These are phyloP conservation scores for Caiman crocodilus DNA, from an alignment of 2,797 vertebrate genomes.

Conservation along the genomic window DNA sequence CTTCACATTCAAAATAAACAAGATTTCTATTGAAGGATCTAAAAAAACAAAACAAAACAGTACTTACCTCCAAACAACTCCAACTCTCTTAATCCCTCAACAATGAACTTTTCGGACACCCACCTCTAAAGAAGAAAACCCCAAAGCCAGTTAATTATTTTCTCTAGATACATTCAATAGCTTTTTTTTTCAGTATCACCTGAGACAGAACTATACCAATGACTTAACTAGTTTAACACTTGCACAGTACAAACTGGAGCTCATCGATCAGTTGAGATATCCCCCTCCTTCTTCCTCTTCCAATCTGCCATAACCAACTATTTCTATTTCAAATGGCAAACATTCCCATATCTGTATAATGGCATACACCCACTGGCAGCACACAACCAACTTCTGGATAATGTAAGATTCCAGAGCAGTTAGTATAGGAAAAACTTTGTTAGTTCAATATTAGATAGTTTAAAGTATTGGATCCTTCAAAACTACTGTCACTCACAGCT, in stretches of 20 bases:
- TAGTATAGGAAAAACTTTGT: too few species aligned
- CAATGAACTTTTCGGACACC: slow-evolving; percentile 98
- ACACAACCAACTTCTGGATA: too few species aligned
- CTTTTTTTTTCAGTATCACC: slow-evolving; percentile 4
- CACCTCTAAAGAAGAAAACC: slow-evolving; percentile 88
- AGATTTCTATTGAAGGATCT: background rate
- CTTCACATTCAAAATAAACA: background rate
- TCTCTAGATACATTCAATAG: slow-evolving; percentile 14
- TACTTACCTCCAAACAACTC: slow-evolving; percentile 97
- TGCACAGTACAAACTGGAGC: too few species aligned
- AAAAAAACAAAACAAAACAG: background rate
- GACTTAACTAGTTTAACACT: accelerated
- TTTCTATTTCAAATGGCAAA: too few species aligned
- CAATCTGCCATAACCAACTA: too few species aligned
- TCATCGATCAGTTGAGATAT: background rate
- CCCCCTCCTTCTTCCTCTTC: too few species aligned
- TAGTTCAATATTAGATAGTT: too few species aligned
- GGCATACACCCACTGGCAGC: background rate
- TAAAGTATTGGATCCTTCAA: too few species aligned
- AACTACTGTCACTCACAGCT: too few species aligned
- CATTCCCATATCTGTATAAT: accelerated
- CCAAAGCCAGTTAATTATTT: slow-evolving; percentile 68
- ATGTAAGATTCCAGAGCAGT: too few species aligned
- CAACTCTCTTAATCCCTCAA: slow-evolving; percentile 98
- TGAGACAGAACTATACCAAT: background rate